Conservation (phyloP, 1,140 invertebrate species). For the Wasmannia auropunctata region DNA sequence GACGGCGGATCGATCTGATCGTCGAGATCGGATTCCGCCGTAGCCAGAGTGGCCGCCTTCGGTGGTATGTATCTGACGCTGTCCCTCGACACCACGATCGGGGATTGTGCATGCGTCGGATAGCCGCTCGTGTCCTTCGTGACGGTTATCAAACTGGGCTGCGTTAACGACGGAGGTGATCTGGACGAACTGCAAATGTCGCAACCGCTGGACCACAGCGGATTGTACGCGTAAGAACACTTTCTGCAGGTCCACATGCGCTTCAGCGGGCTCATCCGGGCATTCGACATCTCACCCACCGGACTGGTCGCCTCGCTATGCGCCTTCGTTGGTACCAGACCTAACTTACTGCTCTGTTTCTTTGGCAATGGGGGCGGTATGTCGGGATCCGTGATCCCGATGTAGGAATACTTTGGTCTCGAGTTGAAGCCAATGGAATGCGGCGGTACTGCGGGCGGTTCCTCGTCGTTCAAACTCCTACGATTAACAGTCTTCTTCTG, state of each 20-base stretch:
- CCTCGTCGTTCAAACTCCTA: constrained; percentile 88
- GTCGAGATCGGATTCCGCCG: constrained; percentile 80
- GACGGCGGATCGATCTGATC: constrained; percentile 79
- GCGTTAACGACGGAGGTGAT: constrained; percentile 88
- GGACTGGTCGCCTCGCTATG: constrained; percentile 83
- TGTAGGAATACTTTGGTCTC: constrained; percentile 86
- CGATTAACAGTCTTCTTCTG: constrained; percentile 83
- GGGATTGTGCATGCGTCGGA: constrained; percentile 77
- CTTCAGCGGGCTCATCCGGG: constrained; percentile 84
- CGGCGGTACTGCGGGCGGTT: constrained; percentile 84
- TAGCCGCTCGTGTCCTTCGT: constrained; percentile 86
- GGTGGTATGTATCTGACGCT: constrained; percentile 85
- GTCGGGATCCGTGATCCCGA: constrained; percentile 86
- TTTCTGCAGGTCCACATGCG: constrained; percentile 95
- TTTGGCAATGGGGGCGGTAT: constrained; percentile 83
- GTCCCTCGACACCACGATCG: constrained; percentile 82
- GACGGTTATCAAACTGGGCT: constrained; percentile 89
- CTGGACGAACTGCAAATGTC: constrained; percentile 91
- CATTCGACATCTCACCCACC: constrained; percentile 71
- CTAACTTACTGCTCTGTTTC: constrained; percentile 81
- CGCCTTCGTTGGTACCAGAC: constrained; percentile 77
- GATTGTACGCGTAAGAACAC: constrained; percentile 95
- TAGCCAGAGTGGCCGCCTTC: constrained; percentile 84
- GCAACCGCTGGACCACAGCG: constrained; percentile 91
- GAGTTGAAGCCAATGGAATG: constrained; percentile 83